phyloP scores from a whole-genome alignment of 2,113 vertebrate species.

The Trogon surrucura region DNA sequence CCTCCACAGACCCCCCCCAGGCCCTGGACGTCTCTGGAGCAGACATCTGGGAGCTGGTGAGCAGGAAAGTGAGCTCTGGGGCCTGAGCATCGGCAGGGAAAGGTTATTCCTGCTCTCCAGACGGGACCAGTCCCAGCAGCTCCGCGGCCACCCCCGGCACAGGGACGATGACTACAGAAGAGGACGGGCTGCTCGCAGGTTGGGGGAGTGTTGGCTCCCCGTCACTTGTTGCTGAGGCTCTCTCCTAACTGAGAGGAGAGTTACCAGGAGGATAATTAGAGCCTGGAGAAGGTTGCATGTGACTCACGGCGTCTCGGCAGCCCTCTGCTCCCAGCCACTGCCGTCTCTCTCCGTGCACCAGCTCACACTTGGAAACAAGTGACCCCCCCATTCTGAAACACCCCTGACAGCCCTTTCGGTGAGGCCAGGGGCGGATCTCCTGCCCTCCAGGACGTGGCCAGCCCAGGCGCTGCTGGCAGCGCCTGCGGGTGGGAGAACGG shows the following conservation, averaged over 20 bases:
- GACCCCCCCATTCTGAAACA: background rate
- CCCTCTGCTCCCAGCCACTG: background rate
- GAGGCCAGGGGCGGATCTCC: background rate
- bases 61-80: background rate
- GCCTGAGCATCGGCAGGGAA: background rate
- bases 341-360: background rate
- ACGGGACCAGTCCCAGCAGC: background rate
- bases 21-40: background rate
- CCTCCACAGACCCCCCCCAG: background rate
- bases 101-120: background rate
- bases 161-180: background rate
- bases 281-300: background rate
- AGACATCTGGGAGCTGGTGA: background rate
- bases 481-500: rapidly evolving
- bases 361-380: background rate
- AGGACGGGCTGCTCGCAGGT: background rate
- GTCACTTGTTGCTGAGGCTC: rapidly evolving
- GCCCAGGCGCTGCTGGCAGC: background rate
- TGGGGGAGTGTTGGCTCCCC: rapidly evolving
- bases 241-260: background rate
- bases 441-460: background rate
- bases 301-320: background rate
- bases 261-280: too few species aligned
- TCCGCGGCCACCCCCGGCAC: background rate
- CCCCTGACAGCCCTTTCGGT: rapidly evolving